These are phyloP conservation scores for Choloepus didactylus DNA, from an alignment of 2,797 vertebrate genomes.

Conservation along the genomic window DNA sequence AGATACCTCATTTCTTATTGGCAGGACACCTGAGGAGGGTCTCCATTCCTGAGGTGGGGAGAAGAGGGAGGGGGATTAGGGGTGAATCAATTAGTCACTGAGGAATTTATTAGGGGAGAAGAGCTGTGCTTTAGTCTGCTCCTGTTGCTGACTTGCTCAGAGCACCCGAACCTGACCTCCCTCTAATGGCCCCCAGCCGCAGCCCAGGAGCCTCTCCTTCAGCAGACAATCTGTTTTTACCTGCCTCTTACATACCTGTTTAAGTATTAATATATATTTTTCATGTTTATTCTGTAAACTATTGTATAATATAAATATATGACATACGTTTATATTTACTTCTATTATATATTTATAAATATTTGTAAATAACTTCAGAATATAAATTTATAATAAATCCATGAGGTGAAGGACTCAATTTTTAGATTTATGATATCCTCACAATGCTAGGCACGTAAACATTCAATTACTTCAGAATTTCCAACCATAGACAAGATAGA, in stretches of 20 bases:
- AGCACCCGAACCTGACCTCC: background rate
- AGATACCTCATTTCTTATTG: background rate
- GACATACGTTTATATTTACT: background rate
- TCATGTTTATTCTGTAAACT: background rate
- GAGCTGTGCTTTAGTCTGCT: background rate
- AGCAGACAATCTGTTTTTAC: background rate
- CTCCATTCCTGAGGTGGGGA: background rate
- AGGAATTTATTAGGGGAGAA: background rate
- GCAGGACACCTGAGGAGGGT: background rate
- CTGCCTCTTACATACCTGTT: background rate
- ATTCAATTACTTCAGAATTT: slow-evolving; percentile 73
- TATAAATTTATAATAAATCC: slow-evolving; percentile 34
- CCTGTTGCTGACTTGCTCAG: background rate
- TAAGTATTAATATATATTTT: background rate
- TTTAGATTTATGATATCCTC: background rate
- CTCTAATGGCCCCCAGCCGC: background rate
- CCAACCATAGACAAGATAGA: slow-evolving; percentile 59
- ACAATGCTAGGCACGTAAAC: background rate
- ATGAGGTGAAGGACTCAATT: background rate
- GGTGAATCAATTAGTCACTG: background rate
- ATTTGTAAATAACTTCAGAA: background rate
- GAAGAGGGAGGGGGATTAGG: background rate
- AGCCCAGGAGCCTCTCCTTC: background rate
- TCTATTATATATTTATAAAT: slow-evolving; percentile 4
- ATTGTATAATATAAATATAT: background rate